These are phyloP conservation scores for Galleria mellonella DNA, from an alignment of 1,140 invertebrate genomes.

Conservation along the genomic window DNA sequence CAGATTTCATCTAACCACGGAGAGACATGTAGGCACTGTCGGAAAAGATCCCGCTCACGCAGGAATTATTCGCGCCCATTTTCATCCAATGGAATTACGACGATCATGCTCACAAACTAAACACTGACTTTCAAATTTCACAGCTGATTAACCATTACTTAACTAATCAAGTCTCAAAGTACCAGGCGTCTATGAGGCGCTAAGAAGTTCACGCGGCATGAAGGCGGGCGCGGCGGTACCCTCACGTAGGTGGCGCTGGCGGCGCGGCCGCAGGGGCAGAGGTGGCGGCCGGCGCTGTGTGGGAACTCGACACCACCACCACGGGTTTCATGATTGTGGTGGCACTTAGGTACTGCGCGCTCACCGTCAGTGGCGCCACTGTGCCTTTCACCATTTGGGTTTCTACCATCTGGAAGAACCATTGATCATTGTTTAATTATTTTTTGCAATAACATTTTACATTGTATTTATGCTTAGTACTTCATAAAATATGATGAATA, in stretches of 20 bases:
- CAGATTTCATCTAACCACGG: not conserved
- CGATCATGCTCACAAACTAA: too few species aligned
- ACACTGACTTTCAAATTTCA: too few species aligned
- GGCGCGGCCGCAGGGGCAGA: not conserved
- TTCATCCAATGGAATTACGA: too few species aligned
- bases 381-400: conserved; percentile 51
- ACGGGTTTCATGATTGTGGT: conserved; percentile 56
- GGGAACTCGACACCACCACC: conserved; percentile 39
- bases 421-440: too few species aligned
- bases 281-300: not conserved
- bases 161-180: conserved; percentile 1
- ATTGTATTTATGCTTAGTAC: too few species aligned
- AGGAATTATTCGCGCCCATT: too few species aligned
- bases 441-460: too few species aligned
- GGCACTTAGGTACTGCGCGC: conserved; percentile 55
- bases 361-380: conserved; percentile 46
- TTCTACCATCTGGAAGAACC: conserved; percentile 47
- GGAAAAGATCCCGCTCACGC: not conserved
- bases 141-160: too few species aligned
- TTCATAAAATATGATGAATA: too few species aligned
- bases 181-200: conserved; percentile 14
- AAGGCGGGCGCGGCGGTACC: conserved; percentile 1
- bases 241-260: not conserved
- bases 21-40: not conserved
- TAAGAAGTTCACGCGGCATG: conserved; percentile 5